phyloP scores from a whole-genome alignment of 1,140 invertebrate species.

The Aphidius ervi region DNA sequence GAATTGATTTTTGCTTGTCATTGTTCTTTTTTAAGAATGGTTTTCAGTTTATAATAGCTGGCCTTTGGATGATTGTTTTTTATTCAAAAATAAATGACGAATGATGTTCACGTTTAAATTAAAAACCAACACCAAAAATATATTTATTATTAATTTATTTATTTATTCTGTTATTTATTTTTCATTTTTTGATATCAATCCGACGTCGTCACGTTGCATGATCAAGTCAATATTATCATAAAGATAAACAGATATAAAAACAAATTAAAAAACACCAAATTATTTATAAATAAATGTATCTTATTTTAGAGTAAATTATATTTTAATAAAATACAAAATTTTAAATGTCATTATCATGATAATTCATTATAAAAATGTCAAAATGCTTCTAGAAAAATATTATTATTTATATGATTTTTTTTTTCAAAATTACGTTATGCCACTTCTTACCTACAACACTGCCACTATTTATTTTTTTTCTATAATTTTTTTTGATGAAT shows the following conservation, averaged over 20 bases:
- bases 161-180: slow-evolving; percentile 11
- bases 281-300: slow-evolving; percentile 2
- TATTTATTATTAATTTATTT: slow-evolving; percentile 6
- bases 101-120: slow-evolving; percentile 16
- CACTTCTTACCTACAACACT: not conserved
- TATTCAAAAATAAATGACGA: slow-evolving; percentile 13
- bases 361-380: slow-evolving; percentile 2
- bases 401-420: slow-evolving; percentile 7
- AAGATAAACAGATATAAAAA: slow-evolving; percentile 15
- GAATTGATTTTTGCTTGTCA: slow-evolving; percentile 51
- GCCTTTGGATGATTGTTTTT: not conserved
- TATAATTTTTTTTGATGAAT: not conserved
- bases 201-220: slow-evolving; percentile 16
- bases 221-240: slow-evolving; percentile 21
- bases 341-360: slow-evolving; percentile 1
- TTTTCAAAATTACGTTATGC: not conserved
- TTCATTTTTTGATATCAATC: slow-evolving; percentile 17
- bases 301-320: not conserved
- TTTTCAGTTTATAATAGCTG: slow-evolving; percentile 13
- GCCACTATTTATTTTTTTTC: not conserved
- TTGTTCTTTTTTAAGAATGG: slow-evolving; percentile 20
- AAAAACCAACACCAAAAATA: not conserved
- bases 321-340: not conserved
- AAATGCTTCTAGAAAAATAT: not conserved
- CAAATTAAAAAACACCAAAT: slow-evolving; percentile 4